A percentile compares a stretch with the other conserved stretches of the same genome.
phyloP scores from a whole-genome alignment of 2,113 vertebrate genomes.

The Heterocephalus glaber region DNA sequence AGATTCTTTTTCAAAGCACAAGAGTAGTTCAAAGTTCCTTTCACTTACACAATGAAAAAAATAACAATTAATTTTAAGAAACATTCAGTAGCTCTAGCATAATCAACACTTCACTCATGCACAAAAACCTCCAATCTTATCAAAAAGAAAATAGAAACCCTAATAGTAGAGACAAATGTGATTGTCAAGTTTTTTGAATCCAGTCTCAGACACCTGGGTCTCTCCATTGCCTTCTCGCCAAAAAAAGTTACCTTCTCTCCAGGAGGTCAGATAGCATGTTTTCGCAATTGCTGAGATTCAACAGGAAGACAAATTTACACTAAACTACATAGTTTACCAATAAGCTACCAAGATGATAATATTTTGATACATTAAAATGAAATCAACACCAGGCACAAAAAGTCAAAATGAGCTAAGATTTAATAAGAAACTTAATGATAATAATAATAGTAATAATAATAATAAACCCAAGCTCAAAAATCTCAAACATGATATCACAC shows the following conservation, averaged over 20 bases:
- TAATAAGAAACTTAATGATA: slow-evolving; percentile 49
- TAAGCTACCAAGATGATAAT: slow-evolving; percentile 47
- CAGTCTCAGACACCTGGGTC: slow-evolving; percentile 42
- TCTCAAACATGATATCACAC: background rate
- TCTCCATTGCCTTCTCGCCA: background rate
- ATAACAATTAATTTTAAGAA: slow-evolving; percentile 62
- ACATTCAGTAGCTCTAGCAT: slow-evolving; percentile 55
- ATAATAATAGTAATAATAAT: background rate
- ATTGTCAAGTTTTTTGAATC: slow-evolving; percentile 66
- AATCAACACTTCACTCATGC: background rate
- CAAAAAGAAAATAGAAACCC: slow-evolving; percentile 63
- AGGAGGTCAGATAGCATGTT: slow-evolving; percentile 44
- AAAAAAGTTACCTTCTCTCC: slow-evolving; percentile 46
- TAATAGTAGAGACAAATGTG: slow-evolving; percentile 64
- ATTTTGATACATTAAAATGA: slow-evolving; percentile 66
- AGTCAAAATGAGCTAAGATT: slow-evolving; percentile 59
- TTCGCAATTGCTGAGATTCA: slow-evolving; percentile 66
- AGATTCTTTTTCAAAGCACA: slow-evolving; percentile 56
- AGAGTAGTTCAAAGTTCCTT: slow-evolving; percentile 47
- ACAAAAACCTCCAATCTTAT: slow-evolving; percentile 38
- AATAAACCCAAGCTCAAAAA: slow-evolving; percentile 16
- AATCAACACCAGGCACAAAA: slow-evolving; percentile 58
- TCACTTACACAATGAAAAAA: slow-evolving; percentile 60
- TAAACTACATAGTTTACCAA: slow-evolving; percentile 48
- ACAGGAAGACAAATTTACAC: slow-evolving; percentile 56